Evolutionary conservation across 2,797 vertebrate species (phyloP).

Genomic region (Melanotaenia boesemani): DNA sequence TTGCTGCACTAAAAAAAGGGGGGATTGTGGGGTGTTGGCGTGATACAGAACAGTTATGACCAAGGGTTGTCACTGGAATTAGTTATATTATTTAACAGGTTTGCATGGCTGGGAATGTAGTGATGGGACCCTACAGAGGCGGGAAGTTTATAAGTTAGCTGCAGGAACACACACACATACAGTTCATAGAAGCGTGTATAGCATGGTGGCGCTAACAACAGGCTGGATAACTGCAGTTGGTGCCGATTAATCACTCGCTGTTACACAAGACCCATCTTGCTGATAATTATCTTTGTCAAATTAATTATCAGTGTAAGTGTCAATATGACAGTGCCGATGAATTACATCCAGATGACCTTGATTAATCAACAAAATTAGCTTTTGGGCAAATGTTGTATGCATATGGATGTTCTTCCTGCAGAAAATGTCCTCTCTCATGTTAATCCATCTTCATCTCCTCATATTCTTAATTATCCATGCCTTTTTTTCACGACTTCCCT

Average conservation of each 20-base stretch:
- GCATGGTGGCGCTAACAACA: slow-evolving; percentile 48
- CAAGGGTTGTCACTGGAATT: slow-evolving; percentile 16
- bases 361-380: slow-evolving; percentile 75
- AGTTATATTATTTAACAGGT: slow-evolving; percentile 37
- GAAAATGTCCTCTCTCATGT: slow-evolving; percentile 36
- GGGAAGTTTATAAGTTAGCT: slow-evolving; percentile 28
- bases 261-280: slow-evolving; percentile 64
- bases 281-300: slow-evolving; percentile 79
- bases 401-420: slow-evolving; percentile 38
- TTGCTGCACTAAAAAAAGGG: slow-evolving; percentile 8
- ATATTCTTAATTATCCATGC: slow-evolving; percentile 13
- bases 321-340: slow-evolving; percentile 65
- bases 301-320: slow-evolving; percentile 76
- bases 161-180: slow-evolving; percentile 41
- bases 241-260: slow-evolving; percentile 70
- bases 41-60: slow-evolving; percentile 8
- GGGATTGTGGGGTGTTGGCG: slow-evolving; percentile 21
- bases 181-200: slow-evolving; percentile 21
- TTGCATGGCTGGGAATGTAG: slow-evolving; percentile 24
- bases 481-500: slow-evolving; percentile 5
- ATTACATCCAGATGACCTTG: slow-evolving; percentile 78
- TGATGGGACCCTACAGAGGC: slow-evolving; percentile 21
- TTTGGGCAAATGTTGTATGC: slow-evolving; percentile 59
- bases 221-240: slow-evolving; percentile 51
- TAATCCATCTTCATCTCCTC: slow-evolving; percentile 44